Base-by-base conservation (phyloP, 92 coral and sea anemone species). In the Pocillopora grandis region DNA sequence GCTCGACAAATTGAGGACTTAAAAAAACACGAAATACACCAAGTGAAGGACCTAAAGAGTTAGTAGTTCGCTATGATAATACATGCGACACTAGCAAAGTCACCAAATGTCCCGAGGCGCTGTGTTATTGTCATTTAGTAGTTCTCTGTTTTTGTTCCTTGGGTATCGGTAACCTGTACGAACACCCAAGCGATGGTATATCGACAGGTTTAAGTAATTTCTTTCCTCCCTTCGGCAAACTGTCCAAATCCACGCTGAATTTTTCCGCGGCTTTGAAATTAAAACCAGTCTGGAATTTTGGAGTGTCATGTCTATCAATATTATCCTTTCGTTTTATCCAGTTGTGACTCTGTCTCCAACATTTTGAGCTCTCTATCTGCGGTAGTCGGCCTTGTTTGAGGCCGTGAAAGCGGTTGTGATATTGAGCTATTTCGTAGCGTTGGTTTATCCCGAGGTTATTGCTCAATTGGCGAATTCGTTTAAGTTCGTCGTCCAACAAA, bases 101-200 rank as follows among this genome's bases (percentile, higher is more conserved):
- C 52, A 42, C 52, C 52, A 42, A 42, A 42, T 42, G 8, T 42
- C 52, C 8, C 52, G 52, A 42, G 8, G 52, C 52, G 52, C 52
- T 42, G 8, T 1, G 52, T 11, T 13, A 57, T 36, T 20, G 14
- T 36, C 33, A 80, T 31, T 58, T 68, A 0, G 42, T 58, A 33
- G 85, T 33, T 58, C 48, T 83, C 12, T 56, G 74, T 33, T 48
- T 64, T 19, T 72, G 27, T 21, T 58, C 76, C 49, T 76, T 68
- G 36, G 85, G 77, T 21, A 88, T 76, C 13, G 98, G 98, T 27
- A 94, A 89, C 85, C 98, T 79, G 64, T 91, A 94, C 23, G 95
- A 90, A 55, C 93, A 85, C 49, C 95, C 95, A 49, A 94, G 81
- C 58, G 86, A 74, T 59, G 98, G 98, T 20, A 94, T 86, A 59